Conservation (phyloP, 2,797 vertebrate genomes). For the Rallus crepitans region DNA sequence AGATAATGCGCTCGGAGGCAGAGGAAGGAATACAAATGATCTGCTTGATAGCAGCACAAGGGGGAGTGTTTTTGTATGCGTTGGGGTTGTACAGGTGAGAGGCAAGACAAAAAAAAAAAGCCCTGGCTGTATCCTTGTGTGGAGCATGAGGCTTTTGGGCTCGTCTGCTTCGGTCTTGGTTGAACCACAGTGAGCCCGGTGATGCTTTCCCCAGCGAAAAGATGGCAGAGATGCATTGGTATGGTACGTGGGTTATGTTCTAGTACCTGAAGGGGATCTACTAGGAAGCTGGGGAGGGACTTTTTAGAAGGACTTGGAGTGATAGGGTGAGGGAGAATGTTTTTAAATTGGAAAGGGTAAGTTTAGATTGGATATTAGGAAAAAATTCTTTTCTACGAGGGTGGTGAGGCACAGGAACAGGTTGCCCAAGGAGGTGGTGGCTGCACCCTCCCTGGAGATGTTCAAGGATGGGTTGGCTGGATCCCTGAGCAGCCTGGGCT, state of each 20-base stretch:
- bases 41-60: accelerated
- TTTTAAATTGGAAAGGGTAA: too few species aligned
- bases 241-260: accelerated
- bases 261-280: too few species aligned
- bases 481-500: too few species aligned
- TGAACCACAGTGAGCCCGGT: neutral
- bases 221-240: neutral
- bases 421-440: too few species aligned
- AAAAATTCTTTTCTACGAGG: too few species aligned
- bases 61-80: neutral
- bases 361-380: too few species aligned
- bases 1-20: conserved; percentile 6
- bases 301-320: too few species aligned
- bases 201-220: neutral
- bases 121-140: neutral
- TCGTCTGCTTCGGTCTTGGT: neutral
- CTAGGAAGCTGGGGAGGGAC: too few species aligned
- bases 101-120: neutral
- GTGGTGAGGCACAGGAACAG: too few species aligned
- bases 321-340: too few species aligned
- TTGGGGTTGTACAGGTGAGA: neutral
- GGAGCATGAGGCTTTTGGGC: neutral
- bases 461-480: too few species aligned
- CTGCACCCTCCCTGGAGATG: too few species aligned
- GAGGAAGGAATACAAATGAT: conserved; percentile 55